Evolutionary conservation across 2,888 invertebrate species (phyloP), one percentile per base, ranked within the genome.

Genomic region (Plemyria rubiginata): DNA sequence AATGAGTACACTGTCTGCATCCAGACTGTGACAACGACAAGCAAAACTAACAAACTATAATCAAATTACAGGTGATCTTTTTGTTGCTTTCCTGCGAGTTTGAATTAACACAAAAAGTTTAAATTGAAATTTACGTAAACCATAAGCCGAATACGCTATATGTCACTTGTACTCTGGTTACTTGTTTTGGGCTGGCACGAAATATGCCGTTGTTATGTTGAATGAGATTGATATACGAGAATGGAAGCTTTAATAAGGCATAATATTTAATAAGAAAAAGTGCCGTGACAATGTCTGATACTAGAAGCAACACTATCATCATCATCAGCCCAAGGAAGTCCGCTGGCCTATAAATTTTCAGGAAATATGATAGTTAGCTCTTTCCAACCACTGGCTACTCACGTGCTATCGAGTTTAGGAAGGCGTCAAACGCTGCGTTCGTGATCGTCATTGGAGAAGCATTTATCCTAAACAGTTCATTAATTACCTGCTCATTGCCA

Each of bases 41-140:
- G 66, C 67, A 62, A 75, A 68, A 76, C 73, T 69, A 73, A 75
- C 75, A 70, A 82, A 82, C 81, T 81, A 77, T 82, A 82, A 85
- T 83, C 81, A 78, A 85, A 81, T 82, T 76, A 77, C 76, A 77
- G 75, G 77, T 79, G 70, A 67, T 69, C 73, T 71, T 80, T 75
- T 70, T 71, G 60, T 22, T 71, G 70, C 73, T 71, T 74, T 73
- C 65, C 60, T 60, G 16, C 53, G 36, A 54, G 69, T 65, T 67
- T 38, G 51, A 66, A 70, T 72, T 72, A 72, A 71, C 65, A 69
- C 70, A 69, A 70, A 68, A 66, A 70, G 65, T 62, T 67, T 65
- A 62, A 66, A 73, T 71, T 65, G 64, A 69, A 60, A 63, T 58
- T 65, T 48, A 59, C 60, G 62, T 62, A 66, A 70, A 63, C 70